Percentiles rank a stretch among this genome's conserved stretches.
Evolutionary conservation across 1,140 invertebrate species (phyloP).

Genomic region (Battus philenor): DNA sequence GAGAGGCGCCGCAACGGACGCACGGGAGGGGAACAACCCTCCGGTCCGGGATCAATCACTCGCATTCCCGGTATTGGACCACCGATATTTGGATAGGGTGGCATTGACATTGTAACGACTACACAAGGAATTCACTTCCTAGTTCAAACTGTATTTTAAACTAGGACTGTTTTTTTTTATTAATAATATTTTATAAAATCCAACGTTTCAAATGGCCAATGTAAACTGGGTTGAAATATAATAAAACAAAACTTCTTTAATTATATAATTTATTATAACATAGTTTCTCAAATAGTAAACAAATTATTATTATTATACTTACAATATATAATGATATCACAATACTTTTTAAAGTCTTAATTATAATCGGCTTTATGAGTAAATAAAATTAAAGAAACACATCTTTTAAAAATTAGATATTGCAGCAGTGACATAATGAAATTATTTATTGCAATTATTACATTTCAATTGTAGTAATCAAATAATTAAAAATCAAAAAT

Average conservation of each 20-base stretch:
- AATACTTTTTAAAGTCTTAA: conserved; percentile 62
- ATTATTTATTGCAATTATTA: no score
- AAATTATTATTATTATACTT: conserved; percentile 42
- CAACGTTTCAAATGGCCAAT: no score
- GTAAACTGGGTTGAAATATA: not conserved
- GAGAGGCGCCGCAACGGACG: conserved; percentile 25
- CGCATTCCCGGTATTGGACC: conserved; percentile 37
- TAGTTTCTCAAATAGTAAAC: conserved; percentile 42
- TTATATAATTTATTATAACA: conserved; percentile 54
- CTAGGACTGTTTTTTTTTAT: no score
- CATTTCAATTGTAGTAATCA: no score
- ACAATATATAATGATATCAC: conserved; percentile 62
- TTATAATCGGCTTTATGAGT: conserved; percentile 19
- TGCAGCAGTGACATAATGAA: no score
- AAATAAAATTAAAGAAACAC: not conserved
- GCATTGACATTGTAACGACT: conserved; percentile 14
- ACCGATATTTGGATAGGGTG: conserved; percentile 23
- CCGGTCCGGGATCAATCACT: conserved; percentile 54
- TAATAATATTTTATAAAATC: no score
- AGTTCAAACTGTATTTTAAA: conserved; percentile 1
- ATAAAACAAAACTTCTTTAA: conserved; percentile 46
- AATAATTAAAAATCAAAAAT: no score
- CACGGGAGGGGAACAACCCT: conserved; percentile 49
- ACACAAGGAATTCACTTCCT: conserved; percentile 9
- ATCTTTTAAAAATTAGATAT: no score